These are phyloP conservation scores for Xestia c-nigrum DNA, from an alignment of 2,888 invertebrate species.

Conservation along the genomic window DNA sequence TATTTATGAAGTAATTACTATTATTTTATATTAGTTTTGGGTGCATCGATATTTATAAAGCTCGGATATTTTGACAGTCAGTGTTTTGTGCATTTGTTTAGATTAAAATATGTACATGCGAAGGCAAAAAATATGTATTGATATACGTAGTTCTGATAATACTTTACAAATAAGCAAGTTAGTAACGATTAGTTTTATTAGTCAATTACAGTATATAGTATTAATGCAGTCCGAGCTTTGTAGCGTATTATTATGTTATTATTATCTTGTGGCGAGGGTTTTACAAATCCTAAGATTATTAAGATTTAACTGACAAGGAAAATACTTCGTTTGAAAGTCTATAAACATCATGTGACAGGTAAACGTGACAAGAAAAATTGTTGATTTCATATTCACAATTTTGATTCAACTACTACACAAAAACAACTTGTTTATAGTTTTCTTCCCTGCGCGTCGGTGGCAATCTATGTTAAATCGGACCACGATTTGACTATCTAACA, in stretches of 20 bases:
- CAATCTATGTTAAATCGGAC: neutral
- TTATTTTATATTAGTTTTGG: slow-evolving; percentile 38
- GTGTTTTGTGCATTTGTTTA: slow-evolving; percentile 35
- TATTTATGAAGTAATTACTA: neutral
- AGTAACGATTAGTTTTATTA: slow-evolving; percentile 46
- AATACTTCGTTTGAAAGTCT: neutral
- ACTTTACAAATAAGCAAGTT: slow-evolving; percentile 9
- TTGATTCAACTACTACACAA: neutral
- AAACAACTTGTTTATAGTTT: neutral
- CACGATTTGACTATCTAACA: too few relatives aligned
- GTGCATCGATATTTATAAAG: slow-evolving; percentile 31
- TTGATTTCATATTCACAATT: neutral
- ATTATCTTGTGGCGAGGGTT: slow-evolving; percentile 28
- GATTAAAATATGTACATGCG: slow-evolving; percentile 16
- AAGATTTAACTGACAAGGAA: neutral
- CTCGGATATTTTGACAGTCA: slow-evolving; percentile 18
- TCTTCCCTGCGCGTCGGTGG: neutral
- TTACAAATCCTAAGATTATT: slow-evolving; percentile 10
- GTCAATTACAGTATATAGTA: slow-evolving; percentile 1
- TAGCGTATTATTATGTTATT: slow-evolving; percentile 23
- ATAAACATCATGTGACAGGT: neutral
- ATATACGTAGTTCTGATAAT: slow-evolving; percentile 5
- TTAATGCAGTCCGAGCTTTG: slow-evolving; percentile 16
- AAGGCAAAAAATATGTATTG: slow-evolving; percentile 1
- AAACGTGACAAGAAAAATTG: neutral